phyloP scores from a whole-genome alignment of 53 echinoderm and acorn worm species.

The Mesocentrotus franciscanus region DNA sequence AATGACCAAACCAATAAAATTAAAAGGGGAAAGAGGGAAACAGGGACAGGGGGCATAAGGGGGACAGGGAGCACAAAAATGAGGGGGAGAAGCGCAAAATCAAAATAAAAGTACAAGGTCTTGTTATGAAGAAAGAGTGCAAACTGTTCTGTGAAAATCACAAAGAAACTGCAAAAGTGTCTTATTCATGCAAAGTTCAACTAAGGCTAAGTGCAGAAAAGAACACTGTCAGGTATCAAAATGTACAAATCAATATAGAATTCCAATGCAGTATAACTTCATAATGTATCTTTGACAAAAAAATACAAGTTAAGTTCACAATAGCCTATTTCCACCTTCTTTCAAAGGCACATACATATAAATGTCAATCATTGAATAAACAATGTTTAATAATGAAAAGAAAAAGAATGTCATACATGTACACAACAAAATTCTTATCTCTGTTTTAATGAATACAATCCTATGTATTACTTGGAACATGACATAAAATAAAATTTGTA shows the following conservation, averaged over 20 bases:
- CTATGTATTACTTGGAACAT: too few relatives aligned
- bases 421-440: not conserved
- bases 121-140: not conserved
- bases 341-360: not conserved
- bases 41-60: not conserved
- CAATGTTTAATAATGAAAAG: not conserved
- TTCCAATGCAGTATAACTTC: not conserved
- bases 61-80: not conserved
- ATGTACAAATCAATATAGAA: not conserved
- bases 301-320: not conserved
- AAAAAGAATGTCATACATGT: not conserved
- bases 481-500: too few relatives aligned
- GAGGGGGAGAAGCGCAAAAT: not conserved
- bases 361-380: not conserved
- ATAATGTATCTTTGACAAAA: not conserved
- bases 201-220: slow-evolving; percentile 5
- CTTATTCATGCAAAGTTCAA: slow-evolving; percentile 23
- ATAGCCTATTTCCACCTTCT: not conserved
- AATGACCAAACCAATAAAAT: not conserved
- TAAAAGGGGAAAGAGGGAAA: not conserved
- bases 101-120: slow-evolving; percentile 6
- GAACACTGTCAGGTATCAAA: not conserved
- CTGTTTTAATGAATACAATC: not conserved
- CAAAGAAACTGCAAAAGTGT: slow-evolving; percentile 36
- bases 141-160: slow-evolving; percentile 1